Percentiles rank a stretch among this genome's conserved stretches.
phyloP scores from a whole-genome alignment of 2,797 vertebrate genomes.

The Diplodus sargus region DNA sequence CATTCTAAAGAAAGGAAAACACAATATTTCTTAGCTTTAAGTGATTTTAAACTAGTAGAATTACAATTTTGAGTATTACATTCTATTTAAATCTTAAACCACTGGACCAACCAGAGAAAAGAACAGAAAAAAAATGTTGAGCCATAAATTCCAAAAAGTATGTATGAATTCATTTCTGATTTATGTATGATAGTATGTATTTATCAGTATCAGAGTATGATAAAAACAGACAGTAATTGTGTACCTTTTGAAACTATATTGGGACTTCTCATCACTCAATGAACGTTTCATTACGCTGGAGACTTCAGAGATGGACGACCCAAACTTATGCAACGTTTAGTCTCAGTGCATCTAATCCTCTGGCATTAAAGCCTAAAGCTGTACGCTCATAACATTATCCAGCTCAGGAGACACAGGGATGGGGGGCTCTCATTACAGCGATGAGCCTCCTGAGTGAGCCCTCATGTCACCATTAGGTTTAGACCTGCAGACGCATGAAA shows the following conservation, averaged over 20 bases:
- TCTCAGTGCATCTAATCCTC: constrained; percentile 47
- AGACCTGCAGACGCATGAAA: constrained; percentile 64
- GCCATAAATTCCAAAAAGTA: background rate
- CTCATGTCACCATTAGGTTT: constrained; percentile 73
- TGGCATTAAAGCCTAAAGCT: constrained; percentile 52
- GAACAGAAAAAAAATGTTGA: background rate
- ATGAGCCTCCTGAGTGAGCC: constrained; percentile 69
- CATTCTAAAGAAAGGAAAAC: too few species aligned
- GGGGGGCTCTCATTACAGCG: constrained; percentile 70
- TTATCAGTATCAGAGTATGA: background rate
- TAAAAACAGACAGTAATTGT: background rate
- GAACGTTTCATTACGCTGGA: background rate
- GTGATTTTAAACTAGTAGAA: too few species aligned
- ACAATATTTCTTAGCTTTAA: too few species aligned
- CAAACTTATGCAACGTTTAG: constrained; percentile 50
- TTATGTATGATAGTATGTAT: background rate
- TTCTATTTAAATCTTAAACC: too few species aligned
- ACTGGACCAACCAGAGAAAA: background rate
- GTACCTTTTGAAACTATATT: constrained; percentile 1
- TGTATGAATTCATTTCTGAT: background rate
- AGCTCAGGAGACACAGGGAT: constrained; percentile 51
- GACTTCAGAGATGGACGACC: constrained; percentile 15
- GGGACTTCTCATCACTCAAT: background rate
- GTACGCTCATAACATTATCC: constrained; percentile 62
- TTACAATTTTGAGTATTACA: too few species aligned